Percentiles rank a stretch among this genome's conserved stretches.
Conservation (phyloP, 23 tunicate genomes). For the Styela plicata region DNA sequence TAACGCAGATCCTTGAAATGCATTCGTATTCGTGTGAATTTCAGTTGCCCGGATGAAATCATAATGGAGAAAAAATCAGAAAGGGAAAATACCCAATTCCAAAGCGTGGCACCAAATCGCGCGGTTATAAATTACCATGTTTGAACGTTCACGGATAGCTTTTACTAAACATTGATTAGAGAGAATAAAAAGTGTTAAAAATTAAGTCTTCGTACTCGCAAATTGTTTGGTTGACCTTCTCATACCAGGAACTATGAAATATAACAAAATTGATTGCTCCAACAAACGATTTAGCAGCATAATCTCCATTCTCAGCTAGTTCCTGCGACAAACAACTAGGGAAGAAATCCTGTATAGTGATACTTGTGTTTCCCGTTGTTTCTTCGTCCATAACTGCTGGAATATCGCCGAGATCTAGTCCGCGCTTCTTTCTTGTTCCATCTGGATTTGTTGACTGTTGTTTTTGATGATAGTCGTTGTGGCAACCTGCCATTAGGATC, state of each 20-base stretch:
- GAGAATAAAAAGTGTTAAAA: background rate
- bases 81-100: too few species aligned
- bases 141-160: too few species aligned
- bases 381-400: too few species aligned
- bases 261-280: constrained; percentile 9
- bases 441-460: background rate
- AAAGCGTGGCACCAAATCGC: too few species aligned
- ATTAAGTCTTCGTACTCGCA: background rate
- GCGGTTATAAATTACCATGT: too few species aligned
- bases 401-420: too few species aligned
- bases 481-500: constrained; percentile 32
- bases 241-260: constrained; percentile 26
- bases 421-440: constrained; percentile 21
- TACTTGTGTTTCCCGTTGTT: background rate
- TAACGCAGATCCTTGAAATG: too few species aligned
- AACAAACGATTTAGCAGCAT: background rate
- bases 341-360: constrained; percentile 12
- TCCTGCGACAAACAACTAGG: constrained; percentile 1
- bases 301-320: background rate
- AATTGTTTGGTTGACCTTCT: constrained; percentile 3
- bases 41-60: too few species aligned
- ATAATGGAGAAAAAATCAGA: too few species aligned
- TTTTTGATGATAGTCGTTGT: constrained; percentile 6
- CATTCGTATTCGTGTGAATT: too few species aligned
- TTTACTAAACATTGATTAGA: background rate